These are phyloP conservation scores for Molossus alvarezi DNA, from an alignment of 2,797 vertebrate genomes.

Conservation along the genomic window DNA sequence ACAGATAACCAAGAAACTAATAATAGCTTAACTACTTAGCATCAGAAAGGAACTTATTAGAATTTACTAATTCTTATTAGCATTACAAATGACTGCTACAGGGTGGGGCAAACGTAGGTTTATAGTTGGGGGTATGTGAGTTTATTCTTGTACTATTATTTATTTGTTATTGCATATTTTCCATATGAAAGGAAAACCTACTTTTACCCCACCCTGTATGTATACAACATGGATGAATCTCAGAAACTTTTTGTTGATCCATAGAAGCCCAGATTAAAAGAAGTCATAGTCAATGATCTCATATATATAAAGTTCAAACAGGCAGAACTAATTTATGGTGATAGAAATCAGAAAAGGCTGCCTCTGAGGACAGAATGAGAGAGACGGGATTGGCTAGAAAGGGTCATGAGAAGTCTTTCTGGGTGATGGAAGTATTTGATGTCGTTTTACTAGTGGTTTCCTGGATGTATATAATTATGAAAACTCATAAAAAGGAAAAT, in stretches of 20 bases:
- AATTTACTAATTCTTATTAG: neutral
- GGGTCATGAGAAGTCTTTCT: neutral
- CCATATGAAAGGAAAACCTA: neutral
- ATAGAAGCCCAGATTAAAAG: neutral
- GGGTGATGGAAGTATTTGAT: neutral
- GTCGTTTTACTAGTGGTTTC: neutral
- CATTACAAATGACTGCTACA: neutral
- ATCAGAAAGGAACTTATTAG: conserved; percentile 27
- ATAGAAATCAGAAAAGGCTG: neutral
- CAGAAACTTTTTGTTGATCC: neutral
- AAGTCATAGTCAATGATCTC: neutral
- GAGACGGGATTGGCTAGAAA: neutral
- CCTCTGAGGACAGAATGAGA: neutral
- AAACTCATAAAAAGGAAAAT: neutral
- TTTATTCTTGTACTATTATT: neutral
- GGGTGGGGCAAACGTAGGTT: neutral
- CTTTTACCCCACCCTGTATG: neutral
- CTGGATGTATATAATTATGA: neutral
- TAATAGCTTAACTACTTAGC: neutral
- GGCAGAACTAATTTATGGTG: neutral
- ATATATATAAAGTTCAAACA: neutral
- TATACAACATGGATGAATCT: neutral
- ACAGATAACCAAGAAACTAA: neutral
- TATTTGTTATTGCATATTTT: neutral
- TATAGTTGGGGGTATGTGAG: neutral